Base-by-base conservation (phyloP, 2,797 vertebrate species). In the Odontamblyopus lacepedii region DNA sequence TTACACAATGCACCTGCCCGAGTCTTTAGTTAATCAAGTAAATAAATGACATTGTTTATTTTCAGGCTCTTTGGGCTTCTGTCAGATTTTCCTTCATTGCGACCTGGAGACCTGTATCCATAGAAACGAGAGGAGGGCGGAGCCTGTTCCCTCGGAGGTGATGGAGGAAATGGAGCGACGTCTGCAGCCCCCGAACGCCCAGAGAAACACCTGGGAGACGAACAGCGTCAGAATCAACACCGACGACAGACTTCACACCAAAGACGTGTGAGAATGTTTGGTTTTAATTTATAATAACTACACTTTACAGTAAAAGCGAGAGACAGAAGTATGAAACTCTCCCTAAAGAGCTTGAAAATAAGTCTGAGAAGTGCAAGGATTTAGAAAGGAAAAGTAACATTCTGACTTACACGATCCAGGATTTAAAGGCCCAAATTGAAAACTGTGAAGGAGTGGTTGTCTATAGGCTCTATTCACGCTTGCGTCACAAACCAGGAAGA, bases 21-120 rank as follows among this genome's bases (percentile, higher is more conserved):
- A 48, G 13, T 15, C 44, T 48, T 15, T 48, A 15, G 4, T 15
- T 4, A 48, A 13, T 6, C 1, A 16, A 48, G 13, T 48, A 48
- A 16, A 48, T 48, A 48, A 48, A 48, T 32, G 11, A 16, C 27
- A 15, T 18, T 16, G 59, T 61, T 61, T 44, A 6, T 48, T 50
- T 90, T 56, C 80, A 99, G 98, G 94, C 88, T 95, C 94, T 0
- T 76, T 95, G 76, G 94, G 97, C 62, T 99, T 97, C 91, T 98
- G 97, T 78, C 96, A 98, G 90, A 48, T 99, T 2, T 96, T 95
- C 77, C 87, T 98, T 53, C 93, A 95, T 0, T 96, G 96, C 79
- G 90, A 95, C 0, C 26, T 95, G 15, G 94, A 96, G 38, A 84
- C 89, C 16, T 99, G 97, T 88, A 80, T 97, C 80, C 90, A 90